phyloP scores from a whole-genome alignment of 2,797 vertebrate species.

The Gouania willdenowi region DNA sequence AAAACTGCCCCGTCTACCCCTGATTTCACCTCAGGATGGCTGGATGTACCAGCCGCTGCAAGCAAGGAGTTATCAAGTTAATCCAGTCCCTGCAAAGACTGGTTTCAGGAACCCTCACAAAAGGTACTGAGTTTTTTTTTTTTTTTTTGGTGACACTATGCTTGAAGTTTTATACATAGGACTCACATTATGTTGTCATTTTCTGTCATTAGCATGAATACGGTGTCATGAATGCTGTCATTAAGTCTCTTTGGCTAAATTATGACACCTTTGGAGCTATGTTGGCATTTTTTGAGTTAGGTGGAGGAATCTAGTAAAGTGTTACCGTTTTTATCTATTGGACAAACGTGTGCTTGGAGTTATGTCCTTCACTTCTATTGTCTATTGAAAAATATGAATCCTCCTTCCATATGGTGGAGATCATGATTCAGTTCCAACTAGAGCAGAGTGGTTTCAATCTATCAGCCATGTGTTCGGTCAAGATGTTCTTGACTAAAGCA shows the following conservation, averaged over 20 bases:
- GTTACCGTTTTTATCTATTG: fast-evolving
- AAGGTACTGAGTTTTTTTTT: constrained; percentile 66
- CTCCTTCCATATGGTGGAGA: not conserved
- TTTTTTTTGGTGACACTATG: too few species aligned
- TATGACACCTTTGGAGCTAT: too few species aligned
- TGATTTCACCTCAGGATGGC: constrained; percentile 61
- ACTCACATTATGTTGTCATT: too few species aligned
- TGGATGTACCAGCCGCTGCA: constrained; percentile 75
- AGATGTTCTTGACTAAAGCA: constrained; percentile 2
- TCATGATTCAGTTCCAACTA: not conserved
- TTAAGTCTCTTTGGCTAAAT: too few species aligned
- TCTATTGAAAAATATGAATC: too few species aligned
- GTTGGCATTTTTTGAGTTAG: too few species aligned
- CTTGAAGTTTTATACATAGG: too few species aligned
- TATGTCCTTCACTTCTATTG: too few species aligned
- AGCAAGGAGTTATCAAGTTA: constrained; percentile 75
- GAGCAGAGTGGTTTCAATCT: constrained; percentile 3
- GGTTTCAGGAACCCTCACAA: constrained; percentile 74
- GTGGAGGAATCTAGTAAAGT: too few species aligned
- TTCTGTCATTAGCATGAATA: too few species aligned
- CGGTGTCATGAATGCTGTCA: too few species aligned
- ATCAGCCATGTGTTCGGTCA: constrained; percentile 2
- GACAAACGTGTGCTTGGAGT: too few species aligned
- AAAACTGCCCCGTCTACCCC: not conserved
- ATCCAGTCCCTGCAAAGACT: constrained; percentile 77